Evolutionary conservation across 2,113 vertebrate genomes (phyloP).

Genomic region (Cryptomyrus ogoouensis): DNA sequence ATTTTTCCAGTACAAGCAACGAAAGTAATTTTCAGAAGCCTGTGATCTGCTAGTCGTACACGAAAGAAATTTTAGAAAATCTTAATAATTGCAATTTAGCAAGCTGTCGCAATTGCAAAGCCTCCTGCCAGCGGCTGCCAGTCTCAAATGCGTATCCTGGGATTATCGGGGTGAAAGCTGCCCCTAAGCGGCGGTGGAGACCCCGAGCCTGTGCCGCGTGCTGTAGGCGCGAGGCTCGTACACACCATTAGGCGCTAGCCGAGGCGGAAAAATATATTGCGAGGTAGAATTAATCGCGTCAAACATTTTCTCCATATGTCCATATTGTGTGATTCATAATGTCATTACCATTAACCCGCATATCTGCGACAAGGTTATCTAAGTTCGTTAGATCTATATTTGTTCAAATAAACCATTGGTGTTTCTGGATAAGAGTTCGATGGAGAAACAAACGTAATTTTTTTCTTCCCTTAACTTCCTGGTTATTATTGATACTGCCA

Average conservation of each 20-base stretch:
- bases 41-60: background rate
- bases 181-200: background rate
- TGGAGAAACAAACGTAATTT: background rate
- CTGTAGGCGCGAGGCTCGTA: slow-evolving; percentile 51
- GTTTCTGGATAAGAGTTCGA: background rate
- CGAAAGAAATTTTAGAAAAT: background rate
- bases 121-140: background rate
- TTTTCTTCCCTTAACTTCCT: background rate
- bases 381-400: background rate
- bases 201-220: slow-evolving; percentile 31
- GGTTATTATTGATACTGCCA: background rate
- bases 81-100: background rate
- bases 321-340: slow-evolving; percentile 57
- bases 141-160: background rate
- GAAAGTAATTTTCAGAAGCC: background rate
- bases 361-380: background rate
- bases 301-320: slow-evolving; percentile 35
- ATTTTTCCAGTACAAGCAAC: background rate
- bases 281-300: slow-evolving; percentile 46
- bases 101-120: slow-evolving; percentile 6
- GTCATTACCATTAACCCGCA: slow-evolving; percentile 50
- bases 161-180: background rate
- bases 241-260: slow-evolving; percentile 54
- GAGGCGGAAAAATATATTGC: slow-evolving; percentile 37
- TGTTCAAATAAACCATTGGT: background rate